These are phyloP conservation scores for Idris sp. DNA, from an alignment of 1,140 invertebrate genomes.

Conservation along the genomic window DNA sequence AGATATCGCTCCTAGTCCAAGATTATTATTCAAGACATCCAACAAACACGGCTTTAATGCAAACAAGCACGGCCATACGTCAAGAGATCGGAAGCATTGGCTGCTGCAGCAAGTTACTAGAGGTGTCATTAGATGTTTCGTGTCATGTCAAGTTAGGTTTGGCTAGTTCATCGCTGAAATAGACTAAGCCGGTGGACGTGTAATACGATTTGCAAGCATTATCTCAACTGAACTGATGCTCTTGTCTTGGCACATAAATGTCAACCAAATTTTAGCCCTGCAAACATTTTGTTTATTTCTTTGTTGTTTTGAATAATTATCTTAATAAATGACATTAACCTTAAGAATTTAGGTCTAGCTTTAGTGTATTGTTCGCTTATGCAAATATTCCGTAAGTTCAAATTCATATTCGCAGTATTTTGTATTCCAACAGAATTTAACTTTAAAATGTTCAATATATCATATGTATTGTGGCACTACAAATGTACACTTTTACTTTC, in stretches of 20 bases:
- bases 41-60: slow-evolving; percentile 50
- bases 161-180: slow-evolving; percentile 55
- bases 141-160: slow-evolving; percentile 52
- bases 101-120: slow-evolving; percentile 53
- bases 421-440: too few species aligned
- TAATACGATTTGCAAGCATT: slow-evolving; percentile 77
- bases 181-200: slow-evolving; percentile 51
- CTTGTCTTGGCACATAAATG: slow-evolving; percentile 39
- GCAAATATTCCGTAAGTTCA: too few species aligned
- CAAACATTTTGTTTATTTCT: too few species aligned
- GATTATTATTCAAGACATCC: slow-evolving; percentile 68
- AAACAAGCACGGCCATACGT: slow-evolving; percentile 46
- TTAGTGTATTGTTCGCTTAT: too few species aligned
- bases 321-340: too few species aligned
- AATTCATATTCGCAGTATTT: too few species aligned
- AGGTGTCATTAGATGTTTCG: slow-evolving; percentile 56
- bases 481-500: too few species aligned
- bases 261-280: slow-evolving; percentile 23
- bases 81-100: slow-evolving; percentile 47
- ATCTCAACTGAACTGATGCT: slow-evolving; percentile 66
- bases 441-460: too few species aligned
- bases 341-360: too few species aligned
- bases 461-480: too few species aligned
- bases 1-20: slow-evolving; percentile 58
- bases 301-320: too few species aligned